Evolutionary conservation across 2,113 vertebrate species (phyloP).

Genomic region (Petrocephalus zakoni): DNA sequence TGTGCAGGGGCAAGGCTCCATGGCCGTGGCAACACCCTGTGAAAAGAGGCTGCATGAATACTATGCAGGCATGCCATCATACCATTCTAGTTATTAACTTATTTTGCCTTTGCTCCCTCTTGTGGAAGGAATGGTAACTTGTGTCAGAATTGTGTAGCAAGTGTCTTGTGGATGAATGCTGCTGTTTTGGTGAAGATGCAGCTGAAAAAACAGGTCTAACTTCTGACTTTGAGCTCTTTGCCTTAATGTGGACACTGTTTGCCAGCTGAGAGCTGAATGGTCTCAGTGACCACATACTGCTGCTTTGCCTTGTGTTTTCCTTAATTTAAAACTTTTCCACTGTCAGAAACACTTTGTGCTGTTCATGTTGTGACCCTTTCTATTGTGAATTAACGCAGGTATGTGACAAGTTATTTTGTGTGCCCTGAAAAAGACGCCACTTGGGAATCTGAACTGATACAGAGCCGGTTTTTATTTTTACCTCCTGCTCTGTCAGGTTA

Average conservation of each 20-base stretch:
- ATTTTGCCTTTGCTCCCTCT: neutral
- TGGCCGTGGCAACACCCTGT: constrained; percentile 36
- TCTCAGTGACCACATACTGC: neutral
- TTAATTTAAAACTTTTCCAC: neutral
- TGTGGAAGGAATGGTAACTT: neutral
- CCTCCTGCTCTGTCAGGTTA: constrained; percentile 45
- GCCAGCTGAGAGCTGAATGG: neutral
- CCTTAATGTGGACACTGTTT: neutral
- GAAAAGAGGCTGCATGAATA: neutral
- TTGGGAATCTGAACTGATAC: neutral
- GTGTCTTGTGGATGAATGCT: neutral
- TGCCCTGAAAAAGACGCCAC: neutral
- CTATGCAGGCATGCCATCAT: neutral
- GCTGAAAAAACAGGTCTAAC: too few species aligned
- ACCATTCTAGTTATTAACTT: neutral
- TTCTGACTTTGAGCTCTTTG: neutral
- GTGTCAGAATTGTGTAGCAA: neutral
- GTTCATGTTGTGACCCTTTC: neutral
- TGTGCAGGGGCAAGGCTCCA: neutral
- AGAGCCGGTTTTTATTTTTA: neutral
- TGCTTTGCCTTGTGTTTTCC: neutral
- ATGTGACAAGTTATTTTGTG: neutral
- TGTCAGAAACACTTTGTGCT: neutral
- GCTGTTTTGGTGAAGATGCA: neutral
- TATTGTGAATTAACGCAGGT: neutral